Evolutionary conservation across 2,888 invertebrate genomes (phyloP), one percentile per base, ranked within the genome.

Genomic region (Blera fallax): DNA sequence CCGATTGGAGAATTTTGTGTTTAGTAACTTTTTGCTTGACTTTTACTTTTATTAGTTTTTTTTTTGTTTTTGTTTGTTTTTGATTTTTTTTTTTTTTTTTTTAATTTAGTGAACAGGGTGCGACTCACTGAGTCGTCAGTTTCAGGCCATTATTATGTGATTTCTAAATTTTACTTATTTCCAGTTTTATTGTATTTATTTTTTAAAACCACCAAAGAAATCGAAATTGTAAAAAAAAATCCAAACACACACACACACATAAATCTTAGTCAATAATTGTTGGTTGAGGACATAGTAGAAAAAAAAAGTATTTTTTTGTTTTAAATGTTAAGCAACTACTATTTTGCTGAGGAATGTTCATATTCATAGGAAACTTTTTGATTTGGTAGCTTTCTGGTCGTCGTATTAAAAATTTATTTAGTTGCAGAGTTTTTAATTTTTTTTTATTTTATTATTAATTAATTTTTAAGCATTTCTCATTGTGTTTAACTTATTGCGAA

Each of bases 1-100:
- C 77, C 82, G 64, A 77, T 52, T 43, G 56, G 21, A 70, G 32
- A 43, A 27, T 45, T 79, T 34, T 62, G 10, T 21, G n/a, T 54
- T 43, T 1, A 27, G 11, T 37, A 14, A 14, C n/a, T 60, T 60
- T 56, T n/a, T 32, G 18, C 11, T n/a, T 32, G n/a, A 43, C 29
- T 58, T 67, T 29, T 6, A 21, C 18, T 48, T 29, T 50, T 2
- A 5, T 10, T n/a, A n/a, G n/a, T n/a, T n/a, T n/a, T n/a, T n/a
- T n/a, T n/a, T n/a, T n/a, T n/a, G n/a, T n/a, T n/a, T n/a, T n/a
- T n/a, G n/a, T n/a, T n/a, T n/a, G n/a, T n/a, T n/a, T n/a, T n/a
- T n/a, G n/a, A n/a, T n/a, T n/a, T n/a, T n/a, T n/a, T n/a, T n/a
- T n/a, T n/a, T n/a, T n/a, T n/a, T n/a, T n/a, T n/a, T n/a, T n/a